Evolutionary conservation across 2,888 invertebrate genomes (phyloP).

Genomic region (Acrobasis consociella): DNA sequence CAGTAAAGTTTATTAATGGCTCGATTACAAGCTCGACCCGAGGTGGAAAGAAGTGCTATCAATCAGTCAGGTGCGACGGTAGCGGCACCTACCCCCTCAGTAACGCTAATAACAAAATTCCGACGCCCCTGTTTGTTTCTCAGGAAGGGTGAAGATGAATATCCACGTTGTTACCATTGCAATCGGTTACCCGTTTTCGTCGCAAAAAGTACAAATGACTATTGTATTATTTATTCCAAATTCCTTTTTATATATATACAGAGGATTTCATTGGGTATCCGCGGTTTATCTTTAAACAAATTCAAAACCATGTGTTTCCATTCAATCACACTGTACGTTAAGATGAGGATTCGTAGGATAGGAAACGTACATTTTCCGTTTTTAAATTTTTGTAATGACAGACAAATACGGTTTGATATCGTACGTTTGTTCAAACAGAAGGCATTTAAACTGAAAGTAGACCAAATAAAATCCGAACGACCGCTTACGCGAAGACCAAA

Average conservation of each 20-base stretch:
- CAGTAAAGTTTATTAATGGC: constrained; percentile 83
- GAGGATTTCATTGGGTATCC: neutral
- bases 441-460: no score
- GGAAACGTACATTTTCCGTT: no score
- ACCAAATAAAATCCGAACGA: neutral
- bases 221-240: constrained; percentile 14
- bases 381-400: no score
- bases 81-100: constrained; percentile 70
- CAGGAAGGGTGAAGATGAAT: constrained; percentile 79
- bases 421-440: no score
- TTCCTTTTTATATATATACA: neutral
- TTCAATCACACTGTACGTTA: neutral
- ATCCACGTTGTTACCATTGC: constrained; percentile 53
- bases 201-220: constrained; percentile 46
- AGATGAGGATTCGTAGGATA: no score
- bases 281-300: neutral
- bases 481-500: constrained; percentile 26
- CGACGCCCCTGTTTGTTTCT: constrained; percentile 78
- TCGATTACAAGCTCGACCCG: constrained; percentile 83
- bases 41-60: constrained; percentile 82
- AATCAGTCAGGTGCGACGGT: constrained; percentile 81
- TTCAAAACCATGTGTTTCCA: neutral
- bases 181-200: constrained; percentile 54
- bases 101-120: constrained; percentile 82
- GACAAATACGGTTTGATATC: no score